phyloP scores from a whole-genome alignment of 2,888 invertebrate species.

The Lobophora halterata region DNA sequence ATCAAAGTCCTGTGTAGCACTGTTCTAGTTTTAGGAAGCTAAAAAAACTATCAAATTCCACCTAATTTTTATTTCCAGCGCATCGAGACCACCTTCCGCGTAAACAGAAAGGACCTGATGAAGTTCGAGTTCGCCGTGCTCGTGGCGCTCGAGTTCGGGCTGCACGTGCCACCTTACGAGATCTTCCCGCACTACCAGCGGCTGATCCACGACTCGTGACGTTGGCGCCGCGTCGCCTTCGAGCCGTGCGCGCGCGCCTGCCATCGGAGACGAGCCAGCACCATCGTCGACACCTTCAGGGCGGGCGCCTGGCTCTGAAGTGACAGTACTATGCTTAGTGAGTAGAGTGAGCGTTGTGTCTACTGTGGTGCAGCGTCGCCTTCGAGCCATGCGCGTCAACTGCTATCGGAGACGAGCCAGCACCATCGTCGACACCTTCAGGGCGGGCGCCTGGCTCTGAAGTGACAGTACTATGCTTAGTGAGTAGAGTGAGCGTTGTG shows the following conservation, averaged over 20 bases:
- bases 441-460: constrained; percentile 49
- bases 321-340: not conserved
- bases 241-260: constrained; percentile 46
- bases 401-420: constrained; percentile 54
- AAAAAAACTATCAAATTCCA: no score
- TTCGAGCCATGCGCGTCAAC: constrained; percentile 44
- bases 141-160: constrained; percentile 95
- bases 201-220: constrained; percentile 95
- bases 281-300: constrained; percentile 57
- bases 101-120: constrained; percentile 94
- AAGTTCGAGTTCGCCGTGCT: constrained; percentile 96
- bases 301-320: constrained; percentile 47
- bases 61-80: constrained; percentile 79
- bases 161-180: constrained; percentile 95
- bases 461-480: not conserved
- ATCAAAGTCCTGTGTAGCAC: no score
- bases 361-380: constrained; percentile 72
- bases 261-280: constrained; percentile 54
- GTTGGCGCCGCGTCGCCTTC: constrained; percentile 55
- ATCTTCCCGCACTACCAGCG: constrained; percentile 97
- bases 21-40: no score
- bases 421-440: constrained; percentile 56
- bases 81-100: constrained; percentile 93
- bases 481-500: no score
- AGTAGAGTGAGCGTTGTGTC: no score